Base-by-base conservation (phyloP, 2,888 invertebrate species). In the Stomorhina lunata region DNA sequence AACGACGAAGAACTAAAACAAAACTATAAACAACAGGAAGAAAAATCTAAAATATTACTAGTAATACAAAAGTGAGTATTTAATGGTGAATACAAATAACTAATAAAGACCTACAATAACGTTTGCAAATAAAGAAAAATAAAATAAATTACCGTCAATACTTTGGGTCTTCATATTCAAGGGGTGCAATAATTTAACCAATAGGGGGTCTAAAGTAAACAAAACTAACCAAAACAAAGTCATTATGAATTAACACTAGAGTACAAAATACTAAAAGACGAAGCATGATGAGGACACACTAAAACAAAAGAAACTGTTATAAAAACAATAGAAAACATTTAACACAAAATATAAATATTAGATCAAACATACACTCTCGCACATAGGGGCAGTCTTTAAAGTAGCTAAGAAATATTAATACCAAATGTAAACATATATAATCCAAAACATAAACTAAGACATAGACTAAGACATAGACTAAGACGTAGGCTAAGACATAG, bases 101-200 rank as follows among this genome's bases (percentile, higher is more conserved):
- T 84, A 83, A 77, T 79, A 79, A 65, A 53, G 86, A 87, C 85
- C 84, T 78, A 73, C 72, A 61, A 65, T 63, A 75, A 79, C 57
- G 53, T 61, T 61, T 32, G 34, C 29, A 45, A 77, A 71, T 71
- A 37, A 61, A 73, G 32, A 71, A 12, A 45, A 27, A 57, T 69
- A 57, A 57, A 65, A 45, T 57, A 78, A 76, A 66, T 72, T 73
- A 69, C 77, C 40, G 40, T 78, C 63, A 73, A 77, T 72, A 65
- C 43, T 45, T n/a, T n/a, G n/a, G n/a, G n/a, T 25, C 7, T 17
- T 37, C 22, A 9, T 25, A 5, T 17, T 9, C 25, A n/a, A 32
- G 32, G n/a, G n/a, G 22, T 29, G 37, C 29, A 12, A 20, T 37
- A 27, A 43, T 55, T 34, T 15, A 25, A 7, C 12, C 12, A 37